phyloP scores from a whole-genome alignment of 2,797 vertebrate species.

The Helostoma temminkii region DNA sequence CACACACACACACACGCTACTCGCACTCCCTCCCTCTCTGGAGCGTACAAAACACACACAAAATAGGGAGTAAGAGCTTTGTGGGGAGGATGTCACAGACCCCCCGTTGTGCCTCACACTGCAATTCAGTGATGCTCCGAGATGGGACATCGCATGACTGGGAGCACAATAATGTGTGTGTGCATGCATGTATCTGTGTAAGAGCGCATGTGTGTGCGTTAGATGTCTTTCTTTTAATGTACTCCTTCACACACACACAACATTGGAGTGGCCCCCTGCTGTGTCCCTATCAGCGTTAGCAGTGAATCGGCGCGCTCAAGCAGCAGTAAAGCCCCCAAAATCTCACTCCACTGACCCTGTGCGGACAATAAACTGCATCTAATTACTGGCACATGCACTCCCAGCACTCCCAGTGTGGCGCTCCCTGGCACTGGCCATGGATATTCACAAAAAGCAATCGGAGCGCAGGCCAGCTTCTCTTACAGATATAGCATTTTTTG shows the following conservation, averaged over 20 bases:
- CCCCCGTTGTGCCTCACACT: slow-evolving; percentile 66
- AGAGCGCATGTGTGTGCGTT: slow-evolving; percentile 23
- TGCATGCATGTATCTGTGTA: slow-evolving; percentile 43
- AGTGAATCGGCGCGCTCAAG: slow-evolving; percentile 74
- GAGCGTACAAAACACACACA: slow-evolving; percentile 21
- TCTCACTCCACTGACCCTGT: slow-evolving; percentile 64
- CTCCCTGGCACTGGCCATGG: slow-evolving; percentile 37
- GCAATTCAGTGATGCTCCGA: slow-evolving; percentile 62
- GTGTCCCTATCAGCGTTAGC: slow-evolving; percentile 78
- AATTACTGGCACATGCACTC: slow-evolving; percentile 74
- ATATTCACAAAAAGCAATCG: slow-evolving; percentile 28
- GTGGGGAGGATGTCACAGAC: slow-evolving; percentile 62
- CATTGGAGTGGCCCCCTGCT: slow-evolving; percentile 73
- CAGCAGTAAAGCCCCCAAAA: slow-evolving; percentile 72
- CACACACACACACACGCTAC: slow-evolving; percentile 6
- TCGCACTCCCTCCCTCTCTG: slow-evolving; percentile 13
- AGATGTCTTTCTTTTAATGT: slow-evolving; percentile 64
- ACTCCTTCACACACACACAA: slow-evolving; percentile 46
- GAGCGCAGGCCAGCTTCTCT: slow-evolving; percentile 40
- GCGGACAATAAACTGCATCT: slow-evolving; percentile 75
- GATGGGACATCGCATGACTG: slow-evolving; percentile 73
- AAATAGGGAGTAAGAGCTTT: slow-evolving; percentile 48
- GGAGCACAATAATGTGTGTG: slow-evolving; percentile 68
- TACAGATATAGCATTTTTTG: slow-evolving; percentile 51
- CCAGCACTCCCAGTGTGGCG: slow-evolving; percentile 12